Base-by-base conservation (phyloP, 2,888 invertebrate genomes). In the Cantharis rustica region DNA sequence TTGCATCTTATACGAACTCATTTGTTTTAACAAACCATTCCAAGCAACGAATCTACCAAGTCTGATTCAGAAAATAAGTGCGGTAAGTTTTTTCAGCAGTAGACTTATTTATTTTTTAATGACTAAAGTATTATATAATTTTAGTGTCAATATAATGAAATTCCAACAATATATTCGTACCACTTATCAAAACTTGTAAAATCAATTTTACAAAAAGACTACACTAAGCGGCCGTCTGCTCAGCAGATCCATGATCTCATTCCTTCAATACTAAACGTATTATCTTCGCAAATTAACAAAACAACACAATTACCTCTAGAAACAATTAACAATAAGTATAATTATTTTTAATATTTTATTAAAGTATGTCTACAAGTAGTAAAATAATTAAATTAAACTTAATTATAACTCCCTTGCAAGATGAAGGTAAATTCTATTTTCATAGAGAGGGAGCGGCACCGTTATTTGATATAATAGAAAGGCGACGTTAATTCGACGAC, bases 1-100 rank as follows among this genome's bases (percentile, higher is more conserved):
- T 13, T 95, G 95, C 85, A 93, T 95, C 82, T 87, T 95, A 63
- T 94, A 94, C 83, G 95, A 95, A 87, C 92, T 95, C 90, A 91
- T 92, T 17, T 92, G 93, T 83, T 87, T 94, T 17, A 91, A 92
- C 83, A 93, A 92, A 86, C 92, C 94, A 1, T 94, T 94, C 87
- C 93, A 94, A 79, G 94, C 93, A 0, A 90, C 92, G 47, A 95
- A 93, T 87, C 88, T 95, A 16, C 93, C 94, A 3, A 92, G 93
- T 26, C 87, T 94, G 20, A 93, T 95, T 31, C 92, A 93, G 78
- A 94, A 93, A 87, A 95, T 95, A 61, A 93, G 93, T 90, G 90
- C 91, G 86, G 93, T 92, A 79, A 80, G 75, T 68, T 75, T 15
- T 15, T 69, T 68, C 61, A 10, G n/a, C 11, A 47, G 13, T 4